These are phyloP conservation scores for Piscicola geometra DNA, from an alignment of 2,888 invertebrate species.

Conservation along the genomic window DNA sequence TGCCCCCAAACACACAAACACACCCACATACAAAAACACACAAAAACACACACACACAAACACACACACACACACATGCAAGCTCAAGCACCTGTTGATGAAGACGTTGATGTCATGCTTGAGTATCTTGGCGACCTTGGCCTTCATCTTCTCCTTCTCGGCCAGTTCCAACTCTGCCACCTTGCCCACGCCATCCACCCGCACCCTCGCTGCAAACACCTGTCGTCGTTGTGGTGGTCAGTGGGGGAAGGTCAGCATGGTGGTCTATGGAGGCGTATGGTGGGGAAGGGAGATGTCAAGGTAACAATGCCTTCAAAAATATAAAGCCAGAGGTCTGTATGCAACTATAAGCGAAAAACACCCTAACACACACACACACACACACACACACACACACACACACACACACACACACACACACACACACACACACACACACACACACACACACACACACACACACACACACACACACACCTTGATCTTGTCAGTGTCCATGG, in stretches of 20 bases:
- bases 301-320: background rate
- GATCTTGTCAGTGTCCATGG: constrained; percentile 99
- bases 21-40: background rate
- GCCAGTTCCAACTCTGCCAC: constrained; percentile 95
- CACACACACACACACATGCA: background rate
- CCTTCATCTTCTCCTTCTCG: constrained; percentile 99
- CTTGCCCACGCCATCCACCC: constrained; percentile 64
- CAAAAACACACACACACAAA: background rate
- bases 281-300: background rate
- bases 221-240: constrained; percentile 38
- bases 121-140: constrained; percentile 92
- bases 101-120: constrained; percentile 93
- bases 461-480: constrained; percentile 60
- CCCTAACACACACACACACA: no score
- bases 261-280: background rate
- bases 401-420: no score
- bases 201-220: constrained; percentile 84
- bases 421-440: no score
- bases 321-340: background rate
- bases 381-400: no score
- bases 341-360: no score
- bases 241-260: background rate
- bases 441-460: no score
- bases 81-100: constrained; percentile 71
- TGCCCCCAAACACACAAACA: no score